Percentiles rank a stretch among this genome's conserved stretches.
phyloP scores from a whole-genome alignment of 2,797 vertebrate genomes.

The Oryzias dopingdopingensis region DNA sequence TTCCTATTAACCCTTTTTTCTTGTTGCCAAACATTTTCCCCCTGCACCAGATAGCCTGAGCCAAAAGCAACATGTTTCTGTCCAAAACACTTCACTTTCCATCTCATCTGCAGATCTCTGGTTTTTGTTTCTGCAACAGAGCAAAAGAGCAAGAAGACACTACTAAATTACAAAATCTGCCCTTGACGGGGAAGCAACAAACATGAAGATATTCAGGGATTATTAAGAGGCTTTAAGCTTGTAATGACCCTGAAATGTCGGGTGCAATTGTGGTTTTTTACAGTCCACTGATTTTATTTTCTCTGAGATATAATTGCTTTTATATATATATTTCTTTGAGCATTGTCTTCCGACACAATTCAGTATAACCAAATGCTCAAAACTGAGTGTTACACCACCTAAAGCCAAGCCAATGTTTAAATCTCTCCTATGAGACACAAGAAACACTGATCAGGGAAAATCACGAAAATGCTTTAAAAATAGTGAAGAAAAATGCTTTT shows the following conservation, averaged over 20 bases:
- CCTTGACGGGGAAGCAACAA: conserved; percentile 24
- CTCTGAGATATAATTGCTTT: conserved; percentile 15
- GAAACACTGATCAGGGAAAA: too few relatives aligned
- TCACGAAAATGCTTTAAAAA: too few relatives aligned
- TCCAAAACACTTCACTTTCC: conserved; percentile 70
- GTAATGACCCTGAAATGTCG: conserved; percentile 63
- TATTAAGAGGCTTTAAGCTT: conserved; percentile 51
- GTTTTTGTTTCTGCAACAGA: conserved; percentile 3
- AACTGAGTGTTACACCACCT: conserved; percentile 1
- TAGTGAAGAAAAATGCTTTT: neutral
- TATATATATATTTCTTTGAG: conserved; percentile 11
- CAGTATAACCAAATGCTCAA: neutral
- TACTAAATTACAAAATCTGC: conserved; percentile 33
- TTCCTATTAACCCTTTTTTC: conserved; percentile 43
- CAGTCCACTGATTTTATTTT: conserved; percentile 41
- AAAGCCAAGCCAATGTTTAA: too few relatives aligned
- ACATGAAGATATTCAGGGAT: conserved; percentile 37
- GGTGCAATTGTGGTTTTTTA: conserved; percentile 31
- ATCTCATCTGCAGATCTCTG: conserved; percentile 43
- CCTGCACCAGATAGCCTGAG: conserved; percentile 34
- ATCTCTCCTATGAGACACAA: too few relatives aligned
- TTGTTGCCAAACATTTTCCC: conserved; percentile 45
- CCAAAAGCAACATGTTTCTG: conserved; percentile 65
- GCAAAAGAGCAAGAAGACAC: conserved; percentile 12
- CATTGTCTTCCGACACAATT: conserved; percentile 3